Conservation (phyloP, 2,113 vertebrate genomes). For the Hippopotamus amphibius region DNA sequence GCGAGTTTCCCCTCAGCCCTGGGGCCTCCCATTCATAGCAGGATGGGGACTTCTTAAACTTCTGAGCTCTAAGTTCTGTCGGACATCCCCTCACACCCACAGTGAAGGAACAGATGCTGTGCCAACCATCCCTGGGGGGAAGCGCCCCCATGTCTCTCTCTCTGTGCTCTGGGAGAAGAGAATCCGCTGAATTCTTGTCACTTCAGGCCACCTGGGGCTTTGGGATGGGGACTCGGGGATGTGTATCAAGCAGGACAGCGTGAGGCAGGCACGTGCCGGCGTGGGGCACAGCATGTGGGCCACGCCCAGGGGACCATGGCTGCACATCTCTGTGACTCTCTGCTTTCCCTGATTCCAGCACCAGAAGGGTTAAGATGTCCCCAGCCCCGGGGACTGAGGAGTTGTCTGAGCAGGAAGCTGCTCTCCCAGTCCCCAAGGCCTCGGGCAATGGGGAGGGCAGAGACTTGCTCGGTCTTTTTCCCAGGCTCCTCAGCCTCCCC, state of each 20-base stretch:
- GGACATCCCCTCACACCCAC: background rate
- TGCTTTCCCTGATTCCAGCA: conserved; percentile 46
- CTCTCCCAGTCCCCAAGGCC: conserved; percentile 73
- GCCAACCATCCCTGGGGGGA: background rate
- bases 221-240: background rate
- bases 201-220: background rate
- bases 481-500: conserved; percentile 79
- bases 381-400: conserved; percentile 55
- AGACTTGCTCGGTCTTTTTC: conserved; percentile 68
- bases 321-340: background rate
- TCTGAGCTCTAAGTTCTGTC: background rate
- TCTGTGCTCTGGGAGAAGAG: background rate
- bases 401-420: conserved; percentile 71
- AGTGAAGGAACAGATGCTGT: background rate
- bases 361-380: conserved; percentile 75
- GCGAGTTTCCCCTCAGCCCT: background rate
- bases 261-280: background rate
- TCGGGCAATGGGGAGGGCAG: conserved; percentile 53
- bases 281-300: background rate
- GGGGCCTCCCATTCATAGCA: background rate
- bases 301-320: background rate
- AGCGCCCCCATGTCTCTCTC: background rate
- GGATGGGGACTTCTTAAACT: background rate
- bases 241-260: background rate
- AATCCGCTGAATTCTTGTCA: background rate